Percentiles rank a stretch among this genome's conserved stretches.
Evolutionary conservation across 2,888 invertebrate species (phyloP).

Genomic region (Calameuta idolon): DNA sequence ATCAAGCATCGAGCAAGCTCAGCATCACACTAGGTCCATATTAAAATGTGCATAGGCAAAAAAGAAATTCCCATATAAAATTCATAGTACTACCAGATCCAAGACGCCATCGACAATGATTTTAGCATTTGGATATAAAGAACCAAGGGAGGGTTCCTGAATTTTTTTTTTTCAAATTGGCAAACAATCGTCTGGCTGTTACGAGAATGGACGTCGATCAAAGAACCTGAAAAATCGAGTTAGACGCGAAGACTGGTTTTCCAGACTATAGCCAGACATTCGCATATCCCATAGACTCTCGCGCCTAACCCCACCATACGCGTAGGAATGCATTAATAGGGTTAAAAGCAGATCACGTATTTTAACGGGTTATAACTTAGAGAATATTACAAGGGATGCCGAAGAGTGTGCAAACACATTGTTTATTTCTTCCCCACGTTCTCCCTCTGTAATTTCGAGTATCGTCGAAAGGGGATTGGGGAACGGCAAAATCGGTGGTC

Average conservation of each 20-base stretch:
- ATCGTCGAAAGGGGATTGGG: neutral
- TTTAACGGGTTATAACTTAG: neutral
- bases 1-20: neutral
- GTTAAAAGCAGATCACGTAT: neutral
- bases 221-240: neutral
- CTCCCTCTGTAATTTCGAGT: neutral
- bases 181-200: neutral
- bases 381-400: neutral
- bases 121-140: neutral
- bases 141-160: neutral
- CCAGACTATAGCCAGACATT: neutral
- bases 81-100: neutral
- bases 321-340: neutral
- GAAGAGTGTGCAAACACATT: neutral
- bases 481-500: constrained; percentile 5
- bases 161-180: neutral
- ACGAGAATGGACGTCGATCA: neutral
- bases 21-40: neutral
- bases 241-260: neutral
- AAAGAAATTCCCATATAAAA: neutral
- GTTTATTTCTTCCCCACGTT: neutral
- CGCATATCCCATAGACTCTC: neutral
- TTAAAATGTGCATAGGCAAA: neutral
- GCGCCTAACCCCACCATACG: neutral
- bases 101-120: neutral